Evolutionary conservation across 35 echinoderm and acorn worm species (phyloP).

Genomic region (Ophiothrix spiculata): DNA sequence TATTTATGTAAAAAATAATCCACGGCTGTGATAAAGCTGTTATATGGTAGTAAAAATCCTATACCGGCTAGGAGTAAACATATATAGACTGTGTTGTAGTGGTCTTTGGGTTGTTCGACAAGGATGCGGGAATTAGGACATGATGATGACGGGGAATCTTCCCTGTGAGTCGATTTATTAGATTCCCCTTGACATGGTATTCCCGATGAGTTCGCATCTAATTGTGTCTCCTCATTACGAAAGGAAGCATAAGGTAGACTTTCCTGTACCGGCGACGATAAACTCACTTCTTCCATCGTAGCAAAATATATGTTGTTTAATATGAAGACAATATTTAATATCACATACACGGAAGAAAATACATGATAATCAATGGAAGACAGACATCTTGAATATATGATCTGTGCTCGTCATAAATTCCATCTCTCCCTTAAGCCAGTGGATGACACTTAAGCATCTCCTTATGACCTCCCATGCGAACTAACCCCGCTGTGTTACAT

Average conservation of each 20-base stretch:
- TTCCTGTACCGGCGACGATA: neutral
- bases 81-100: constrained; percentile 46
- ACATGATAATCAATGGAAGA: too few relatives aligned
- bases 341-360: too few relatives aligned
- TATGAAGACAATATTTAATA: too few relatives aligned
- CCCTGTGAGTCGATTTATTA: neutral
- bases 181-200: neutral
- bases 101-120: constrained; percentile 49
- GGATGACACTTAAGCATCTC: too few relatives aligned
- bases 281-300: neutral
- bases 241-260: neutral
- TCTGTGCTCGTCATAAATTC: too few relatives aligned
- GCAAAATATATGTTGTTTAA: too few relatives aligned
- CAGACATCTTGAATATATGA: too few relatives aligned
- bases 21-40: constrained; percentile 80
- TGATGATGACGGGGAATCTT: constrained; percentile 13
- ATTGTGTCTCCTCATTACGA: neutral
- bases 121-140: constrained; percentile 15
- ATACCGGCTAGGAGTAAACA: constrained; percentile 61
- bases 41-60: constrained; percentile 75
- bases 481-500: too few relatives aligned
- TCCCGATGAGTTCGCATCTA: too few relatives aligned
- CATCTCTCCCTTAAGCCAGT: too few relatives aligned
- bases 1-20: constrained; percentile 62
- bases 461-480: too few relatives aligned